Evolutionary conservation across 2,113 vertebrate genomes (phyloP).

Genomic region (Hymenochirus boettgeri): DNA sequence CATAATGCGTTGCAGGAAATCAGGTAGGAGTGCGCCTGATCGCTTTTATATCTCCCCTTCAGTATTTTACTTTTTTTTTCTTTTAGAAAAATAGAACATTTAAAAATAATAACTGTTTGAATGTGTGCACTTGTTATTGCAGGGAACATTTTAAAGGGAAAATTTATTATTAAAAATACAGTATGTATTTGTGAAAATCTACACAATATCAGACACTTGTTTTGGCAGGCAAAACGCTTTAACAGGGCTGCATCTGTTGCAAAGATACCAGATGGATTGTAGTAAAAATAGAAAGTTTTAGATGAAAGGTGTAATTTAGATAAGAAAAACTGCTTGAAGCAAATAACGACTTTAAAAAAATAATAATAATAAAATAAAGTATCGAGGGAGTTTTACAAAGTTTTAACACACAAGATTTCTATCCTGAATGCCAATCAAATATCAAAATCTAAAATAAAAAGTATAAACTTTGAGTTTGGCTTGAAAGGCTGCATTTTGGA

Average conservation of each 20-base stretch:
- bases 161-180: slow-evolving; percentile 21
- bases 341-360: background rate
- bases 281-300: background rate
- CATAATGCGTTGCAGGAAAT: no score
- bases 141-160: background rate
- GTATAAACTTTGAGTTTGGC: no score
- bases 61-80: no score
- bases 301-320: slow-evolving; percentile 12
- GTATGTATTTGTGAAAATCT: slow-evolving; percentile 21
- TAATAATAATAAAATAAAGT: no score
- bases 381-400: background rate
- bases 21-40: no score
- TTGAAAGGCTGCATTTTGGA: no score
- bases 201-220: slow-evolving; percentile 25
- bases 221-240: slow-evolving; percentile 28
- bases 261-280: slow-evolving; percentile 23
- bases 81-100: no score
- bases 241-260: slow-evolving; percentile 26
- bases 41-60: no score
- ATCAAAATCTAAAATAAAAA: no score
- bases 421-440: background rate
- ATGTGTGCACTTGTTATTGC: background rate
- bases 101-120: no score
- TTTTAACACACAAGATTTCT: background rate
- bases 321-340: slow-evolving; percentile 1